A percentile compares a stretch with the other conserved stretches of the same genome.
These are phyloP conservation scores for Actenoides lindsayi DNA, from an alignment of 2,113 vertebrate species.

Conservation along the genomic window DNA sequence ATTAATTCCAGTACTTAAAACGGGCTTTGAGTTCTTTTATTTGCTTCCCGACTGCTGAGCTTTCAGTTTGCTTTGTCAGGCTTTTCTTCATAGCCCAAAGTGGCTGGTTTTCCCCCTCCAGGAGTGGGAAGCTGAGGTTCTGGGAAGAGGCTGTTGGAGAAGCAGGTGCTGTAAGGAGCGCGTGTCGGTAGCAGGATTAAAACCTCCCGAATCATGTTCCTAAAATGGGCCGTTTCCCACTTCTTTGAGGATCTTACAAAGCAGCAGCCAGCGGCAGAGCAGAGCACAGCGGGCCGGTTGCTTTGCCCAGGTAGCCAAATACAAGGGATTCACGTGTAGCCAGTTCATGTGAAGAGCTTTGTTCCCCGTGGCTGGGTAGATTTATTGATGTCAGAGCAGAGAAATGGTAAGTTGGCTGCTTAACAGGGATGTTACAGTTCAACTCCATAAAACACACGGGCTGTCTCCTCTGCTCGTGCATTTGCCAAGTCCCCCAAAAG, in stretches of 20 bases:
- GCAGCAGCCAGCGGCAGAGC: neutral
- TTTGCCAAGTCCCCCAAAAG: conserved; percentile 62
- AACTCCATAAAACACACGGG: conserved; percentile 41
- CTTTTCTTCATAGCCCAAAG: neutral
- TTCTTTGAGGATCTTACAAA: fast-evolving
- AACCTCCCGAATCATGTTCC: neutral
- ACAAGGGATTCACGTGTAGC: neutral
- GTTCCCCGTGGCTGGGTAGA: neutral
- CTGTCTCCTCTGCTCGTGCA: conserved; percentile 40
- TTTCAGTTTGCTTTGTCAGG: neutral
- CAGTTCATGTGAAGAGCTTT: neutral
- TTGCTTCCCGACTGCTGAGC: neutral
- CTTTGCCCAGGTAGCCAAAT: neutral
- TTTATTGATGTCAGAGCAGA: conserved; percentile 34
- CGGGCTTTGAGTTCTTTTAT: neutral
- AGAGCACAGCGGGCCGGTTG: neutral
- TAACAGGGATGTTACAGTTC: conserved; percentile 63
- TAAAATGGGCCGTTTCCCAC: fast-evolving
- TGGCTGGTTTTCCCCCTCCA: fast-evolving
- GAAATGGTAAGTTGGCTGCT: conserved; percentile 33
- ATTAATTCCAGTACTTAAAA: fast-evolving
- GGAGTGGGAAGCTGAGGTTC: neutral
- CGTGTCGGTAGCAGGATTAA: fast-evolving
- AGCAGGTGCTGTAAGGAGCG: neutral
- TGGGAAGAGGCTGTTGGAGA: neutral